These are phyloP conservation scores for Sylvicapra grimmia DNA, from an alignment of 2,113 vertebrate genomes.

Conservation along the genomic window DNA sequence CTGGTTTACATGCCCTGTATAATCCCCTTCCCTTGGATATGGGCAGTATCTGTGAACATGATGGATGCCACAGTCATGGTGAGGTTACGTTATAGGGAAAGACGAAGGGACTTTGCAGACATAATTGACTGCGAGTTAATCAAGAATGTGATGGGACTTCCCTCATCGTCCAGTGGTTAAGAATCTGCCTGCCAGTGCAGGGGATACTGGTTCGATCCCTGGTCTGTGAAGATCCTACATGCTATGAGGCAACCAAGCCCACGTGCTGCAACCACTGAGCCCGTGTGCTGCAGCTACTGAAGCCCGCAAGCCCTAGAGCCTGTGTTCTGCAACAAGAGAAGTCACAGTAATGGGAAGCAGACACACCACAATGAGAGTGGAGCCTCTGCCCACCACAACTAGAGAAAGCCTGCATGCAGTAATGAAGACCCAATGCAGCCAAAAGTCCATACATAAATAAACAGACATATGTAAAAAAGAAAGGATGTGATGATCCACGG, in stretches of 20 bases:
- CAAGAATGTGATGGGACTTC: not conserved
- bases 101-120: not conserved
- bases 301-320: not conserved
- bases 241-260: not conserved
- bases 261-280: not conserved
- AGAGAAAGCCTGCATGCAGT: not conserved
- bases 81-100: not conserved
- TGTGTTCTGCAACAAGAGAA: not conserved
- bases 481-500: not conserved
- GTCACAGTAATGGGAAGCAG: not conserved
- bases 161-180: not conserved
- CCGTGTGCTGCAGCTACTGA: accelerated
- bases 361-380: not conserved
- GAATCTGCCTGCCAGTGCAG: not conserved
- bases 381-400: not conserved
- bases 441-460: not conserved
- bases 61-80: not conserved
- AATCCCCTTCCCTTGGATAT: not conserved
- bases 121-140: not conserved
- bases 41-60: not conserved
- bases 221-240: not conserved
- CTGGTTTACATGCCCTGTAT: not conserved
- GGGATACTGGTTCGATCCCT: not conserved
- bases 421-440: not conserved
- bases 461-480: not conserved